A percentile compares a stretch with the other conserved stretches of the same genome.
Evolutionary conservation across 2,113 vertebrate genomes (phyloP).

Genomic region (Crypturellus undulatus): DNA sequence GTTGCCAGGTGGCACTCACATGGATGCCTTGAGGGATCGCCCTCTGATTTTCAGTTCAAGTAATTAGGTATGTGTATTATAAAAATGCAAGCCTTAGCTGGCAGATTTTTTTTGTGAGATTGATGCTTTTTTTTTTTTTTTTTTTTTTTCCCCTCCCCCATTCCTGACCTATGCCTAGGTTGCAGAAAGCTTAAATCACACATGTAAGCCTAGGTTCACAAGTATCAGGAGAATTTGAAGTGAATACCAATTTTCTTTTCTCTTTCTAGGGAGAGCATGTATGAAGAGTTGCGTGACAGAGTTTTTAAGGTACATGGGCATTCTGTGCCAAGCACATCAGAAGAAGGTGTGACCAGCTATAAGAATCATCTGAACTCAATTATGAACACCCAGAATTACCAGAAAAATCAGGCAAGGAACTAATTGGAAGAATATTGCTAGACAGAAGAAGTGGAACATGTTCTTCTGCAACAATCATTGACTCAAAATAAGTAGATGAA

Average conservation of each 20-base stretch:
- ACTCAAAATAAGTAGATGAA: slow-evolving; percentile 47
- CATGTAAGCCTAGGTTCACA: neutral
- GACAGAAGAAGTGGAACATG: slow-evolving; percentile 31
- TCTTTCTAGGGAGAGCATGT: slow-evolving; percentile 80
- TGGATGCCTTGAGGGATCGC: neutral
- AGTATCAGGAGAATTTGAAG: neutral
- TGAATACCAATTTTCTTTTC: slow-evolving; percentile 10
- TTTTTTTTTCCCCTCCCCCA: neutral
- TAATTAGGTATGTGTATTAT: neutral
- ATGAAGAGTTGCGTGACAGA: slow-evolving; percentile 40
- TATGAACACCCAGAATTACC: slow-evolving; percentile 24
- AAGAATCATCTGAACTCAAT: slow-evolving; percentile 49
- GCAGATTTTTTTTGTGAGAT: neutral
- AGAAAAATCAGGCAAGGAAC: slow-evolving; percentile 41
- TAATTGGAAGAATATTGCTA: slow-evolving; percentile 9
- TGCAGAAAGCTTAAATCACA: neutral
- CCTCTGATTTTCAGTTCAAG: neutral
- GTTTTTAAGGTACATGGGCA: slow-evolving; percentile 78
- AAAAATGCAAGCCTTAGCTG: neutral
- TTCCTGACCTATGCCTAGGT: neutral
- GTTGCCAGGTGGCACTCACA: neutral
- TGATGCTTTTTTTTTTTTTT: too few species aligned
- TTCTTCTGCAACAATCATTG: slow-evolving; percentile 52
- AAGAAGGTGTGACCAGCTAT: slow-evolving; percentile 66
- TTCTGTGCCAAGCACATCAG: slow-evolving; percentile 66